phyloP scores from a whole-genome alignment of 64 coral and sea anemone species.

The Stichodactyla helianthus region DNA sequence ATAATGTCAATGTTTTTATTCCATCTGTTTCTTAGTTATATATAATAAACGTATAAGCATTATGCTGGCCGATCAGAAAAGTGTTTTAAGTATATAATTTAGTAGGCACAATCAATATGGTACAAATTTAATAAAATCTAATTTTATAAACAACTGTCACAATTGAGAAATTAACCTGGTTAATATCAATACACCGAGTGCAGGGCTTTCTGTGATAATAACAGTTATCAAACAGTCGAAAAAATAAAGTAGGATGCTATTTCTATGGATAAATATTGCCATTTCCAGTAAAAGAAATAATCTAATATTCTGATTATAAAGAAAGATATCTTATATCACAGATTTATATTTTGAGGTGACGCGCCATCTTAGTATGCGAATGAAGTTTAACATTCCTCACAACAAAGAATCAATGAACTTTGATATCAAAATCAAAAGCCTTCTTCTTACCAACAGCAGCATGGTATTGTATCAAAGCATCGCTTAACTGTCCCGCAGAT shows the following conservation, averaged over 20 bases:
- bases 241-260: not conserved
- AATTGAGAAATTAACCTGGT: not conserved
- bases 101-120: not conserved
- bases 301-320: not conserved
- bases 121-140: not conserved
- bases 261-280: not conserved
- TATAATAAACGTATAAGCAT: no score
- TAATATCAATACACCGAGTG: not conserved
- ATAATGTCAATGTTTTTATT: no score
- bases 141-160: not conserved
- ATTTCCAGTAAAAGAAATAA: not conserved
- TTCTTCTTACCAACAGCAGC: conserved; percentile 91
- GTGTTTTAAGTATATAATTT: not conserved
- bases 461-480: conserved; percentile 94
- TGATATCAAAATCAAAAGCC: not conserved
- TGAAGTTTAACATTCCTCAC: not conserved
- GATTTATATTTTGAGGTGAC: not conserved
- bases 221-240: not conserved
- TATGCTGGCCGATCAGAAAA: not conserved
- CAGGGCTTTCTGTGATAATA: not conserved
- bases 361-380: not conserved
- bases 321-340: not conserved
- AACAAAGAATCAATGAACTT: not conserved
- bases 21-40: no score
- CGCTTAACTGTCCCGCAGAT: conserved; percentile 77